Conservation (phyloP, 2,888 invertebrate species). For the Lacanobia wlatinum region DNA sequence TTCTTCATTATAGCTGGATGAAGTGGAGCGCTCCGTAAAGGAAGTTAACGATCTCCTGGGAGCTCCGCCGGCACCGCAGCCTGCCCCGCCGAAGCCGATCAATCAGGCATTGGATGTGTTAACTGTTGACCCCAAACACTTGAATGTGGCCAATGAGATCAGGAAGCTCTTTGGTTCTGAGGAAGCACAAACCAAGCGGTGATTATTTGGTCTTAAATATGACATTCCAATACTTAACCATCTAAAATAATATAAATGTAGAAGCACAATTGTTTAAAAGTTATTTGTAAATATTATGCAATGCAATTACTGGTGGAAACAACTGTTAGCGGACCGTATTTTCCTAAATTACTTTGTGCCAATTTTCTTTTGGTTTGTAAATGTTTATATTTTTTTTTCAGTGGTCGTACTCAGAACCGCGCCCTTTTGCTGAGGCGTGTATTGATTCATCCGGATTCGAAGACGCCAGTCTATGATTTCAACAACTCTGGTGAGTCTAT, state of each 20-base stretch:
- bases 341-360: no score
- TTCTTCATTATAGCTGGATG: conserved; percentile 74
- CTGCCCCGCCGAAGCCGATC: background rate
- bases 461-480: conserved; percentile 53
- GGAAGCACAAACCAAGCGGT: conserved; percentile 56
- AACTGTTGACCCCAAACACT: conserved; percentile 65
- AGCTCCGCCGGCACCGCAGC: conserved; percentile 58
- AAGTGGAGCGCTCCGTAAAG: conserved; percentile 75
- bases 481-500: conserved; percentile 48
- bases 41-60: conserved; percentile 80
- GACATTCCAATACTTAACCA: background rate
- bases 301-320: no score
- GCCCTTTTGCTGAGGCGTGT: conserved; percentile 49
- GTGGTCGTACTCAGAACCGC: conserved; percentile 35
- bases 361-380: no score
- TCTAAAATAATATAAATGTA: background rate
- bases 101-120: conserved; percentile 22
- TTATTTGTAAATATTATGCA: no score
- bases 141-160: conserved; percentile 73
- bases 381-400: conserved; percentile 23
- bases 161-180: conserved; percentile 72
- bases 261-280: background rate
- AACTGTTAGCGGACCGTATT: no score
- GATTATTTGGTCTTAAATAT: background rate
- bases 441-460: conserved; percentile 47